Percentiles rank a stretch among this genome's conserved stretches.
These are phyloP conservation scores for Drosophila orena DNA, from an alignment of 1,140 invertebrate species.

Conservation along the genomic window DNA sequence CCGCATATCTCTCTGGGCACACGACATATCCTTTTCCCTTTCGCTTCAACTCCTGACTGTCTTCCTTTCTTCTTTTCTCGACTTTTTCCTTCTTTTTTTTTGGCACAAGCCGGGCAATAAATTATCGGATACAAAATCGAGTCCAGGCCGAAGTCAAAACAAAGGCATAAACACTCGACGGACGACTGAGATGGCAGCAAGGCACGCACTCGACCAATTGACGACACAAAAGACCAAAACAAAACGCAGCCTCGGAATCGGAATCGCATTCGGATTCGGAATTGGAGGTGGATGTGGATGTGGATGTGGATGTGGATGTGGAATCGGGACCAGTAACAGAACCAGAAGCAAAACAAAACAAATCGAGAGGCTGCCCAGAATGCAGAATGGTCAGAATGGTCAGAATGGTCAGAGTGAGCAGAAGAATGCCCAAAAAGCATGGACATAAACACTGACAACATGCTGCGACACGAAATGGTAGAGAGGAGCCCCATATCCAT, in stretches of 20 bases:
- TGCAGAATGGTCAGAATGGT: constrained; percentile 43
- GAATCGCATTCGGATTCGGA: constrained; percentile 22
- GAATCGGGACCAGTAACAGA: constrained; percentile 3
- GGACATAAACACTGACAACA: constrained; percentile 73
- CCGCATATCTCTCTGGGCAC: constrained; percentile 57
- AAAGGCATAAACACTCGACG: constrained; percentile 68
- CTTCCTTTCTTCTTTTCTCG: background rate
- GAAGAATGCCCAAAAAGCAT: constrained; percentile 58
- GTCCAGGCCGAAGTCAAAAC: constrained; percentile 55
- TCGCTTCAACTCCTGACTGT: constrained; percentile 12
- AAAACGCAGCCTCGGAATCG: constrained; percentile 44
- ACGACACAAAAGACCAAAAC: constrained; percentile 68
- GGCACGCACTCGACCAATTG: constrained; percentile 74
- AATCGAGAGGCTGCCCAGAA: constrained; percentile 36
- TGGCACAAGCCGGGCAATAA: constrained; percentile 75
- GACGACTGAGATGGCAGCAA: constrained; percentile 59
- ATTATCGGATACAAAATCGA: constrained; percentile 67
- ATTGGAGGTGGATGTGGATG: constrained; percentile 12
- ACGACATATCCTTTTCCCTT: constrained; percentile 55
- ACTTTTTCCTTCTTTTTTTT: constrained; percentile 8
- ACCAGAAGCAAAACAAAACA: constrained; percentile 46
- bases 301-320: constrained; percentile 5
- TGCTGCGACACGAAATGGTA: constrained; percentile 60
- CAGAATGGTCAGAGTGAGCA: constrained; percentile 62
- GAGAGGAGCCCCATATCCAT: constrained; percentile 7